Percentiles rank a stretch among this genome's conserved stretches.
These are phyloP conservation scores for Drosophila sordidula DNA, from an alignment of 2,888 invertebrate genomes.

Conservation along the genomic window DNA sequence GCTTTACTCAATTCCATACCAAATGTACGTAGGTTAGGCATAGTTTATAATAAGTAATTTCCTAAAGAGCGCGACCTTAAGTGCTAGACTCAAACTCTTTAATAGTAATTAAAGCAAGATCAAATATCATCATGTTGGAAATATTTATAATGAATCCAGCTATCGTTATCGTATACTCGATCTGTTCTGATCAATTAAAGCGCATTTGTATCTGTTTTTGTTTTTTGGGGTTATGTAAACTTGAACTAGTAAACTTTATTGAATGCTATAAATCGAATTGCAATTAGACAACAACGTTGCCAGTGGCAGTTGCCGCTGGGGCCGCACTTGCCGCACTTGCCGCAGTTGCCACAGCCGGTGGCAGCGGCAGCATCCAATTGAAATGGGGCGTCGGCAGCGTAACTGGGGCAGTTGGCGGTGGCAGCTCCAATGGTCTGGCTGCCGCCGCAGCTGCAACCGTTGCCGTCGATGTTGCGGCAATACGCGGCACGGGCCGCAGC, in stretches of 20 bases:
- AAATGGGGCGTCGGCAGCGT: constrained; percentile 27
- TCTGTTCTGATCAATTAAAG: too few species aligned
- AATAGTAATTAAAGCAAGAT: too few species aligned
- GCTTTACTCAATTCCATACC: background rate
- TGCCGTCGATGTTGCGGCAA: constrained; percentile 73
- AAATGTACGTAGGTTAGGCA: too few species aligned
- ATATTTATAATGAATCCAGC: too few species aligned
- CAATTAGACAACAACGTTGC: constrained; percentile 55
- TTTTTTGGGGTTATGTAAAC: constrained; percentile 43
- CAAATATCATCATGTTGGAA: too few species aligned
- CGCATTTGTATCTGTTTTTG: constrained; percentile 4
- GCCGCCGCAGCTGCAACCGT: constrained; percentile 27
- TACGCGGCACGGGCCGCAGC: constrained; percentile 84
- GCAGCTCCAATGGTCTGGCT: constrained; percentile 33
- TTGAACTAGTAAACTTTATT: constrained; percentile 59
- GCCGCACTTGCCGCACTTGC: constrained; percentile 10
- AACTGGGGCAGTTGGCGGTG: constrained; percentile 18
- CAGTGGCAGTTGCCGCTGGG: constrained; percentile 17
- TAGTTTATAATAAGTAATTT: too few species aligned
- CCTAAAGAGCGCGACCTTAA: too few species aligned
- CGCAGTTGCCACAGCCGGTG: constrained; percentile 10
- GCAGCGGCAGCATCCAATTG: constrained; percentile 57
- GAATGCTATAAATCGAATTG: constrained; percentile 38
- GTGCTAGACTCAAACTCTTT: too few species aligned
- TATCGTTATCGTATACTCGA: too few species aligned